phyloP scores from a whole-genome alignment of 2,888 invertebrate species.

The Dicyrtomina minuta region DNA sequence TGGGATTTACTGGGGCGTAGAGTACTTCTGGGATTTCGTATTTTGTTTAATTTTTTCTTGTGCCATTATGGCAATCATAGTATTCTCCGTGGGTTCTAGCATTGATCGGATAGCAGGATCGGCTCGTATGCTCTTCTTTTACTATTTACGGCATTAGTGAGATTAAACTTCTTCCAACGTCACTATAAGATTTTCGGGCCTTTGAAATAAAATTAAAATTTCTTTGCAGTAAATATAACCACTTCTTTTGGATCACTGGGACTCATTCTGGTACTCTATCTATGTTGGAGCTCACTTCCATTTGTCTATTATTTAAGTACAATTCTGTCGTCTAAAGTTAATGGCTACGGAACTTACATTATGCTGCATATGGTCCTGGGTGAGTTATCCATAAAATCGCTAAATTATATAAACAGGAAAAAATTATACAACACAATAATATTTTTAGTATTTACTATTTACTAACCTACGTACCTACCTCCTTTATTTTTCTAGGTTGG shows the following conservation, averaged over 20 bases:
- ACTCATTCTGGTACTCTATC: slow-evolving; percentile 26
- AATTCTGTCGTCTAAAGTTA: slow-evolving; percentile 20
- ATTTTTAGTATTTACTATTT: too few species aligned
- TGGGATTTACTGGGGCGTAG: slow-evolving; percentile 42
- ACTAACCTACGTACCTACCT: too few species aligned
- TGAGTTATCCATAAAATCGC: too few species aligned
- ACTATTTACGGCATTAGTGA: too few species aligned
- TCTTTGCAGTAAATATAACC: too few species aligned
- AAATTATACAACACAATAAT: not conserved
- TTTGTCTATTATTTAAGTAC: slow-evolving; percentile 39
- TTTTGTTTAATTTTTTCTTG: not conserved
- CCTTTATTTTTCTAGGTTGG: too few species aligned
- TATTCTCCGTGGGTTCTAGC: not conserved
- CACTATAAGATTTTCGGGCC: too few species aligned
- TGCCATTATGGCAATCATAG: not conserved
- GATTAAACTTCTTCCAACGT: too few species aligned
- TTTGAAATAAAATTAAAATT: too few species aligned
- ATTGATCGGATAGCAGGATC: not conserved
- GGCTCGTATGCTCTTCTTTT: too few species aligned
- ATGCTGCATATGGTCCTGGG: slow-evolving; percentile 32
- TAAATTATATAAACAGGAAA: too few species aligned
- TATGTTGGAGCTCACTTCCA: slow-evolving; percentile 44
- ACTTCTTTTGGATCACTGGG: too few species aligned
- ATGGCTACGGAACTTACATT: slow-evolving; percentile 32
- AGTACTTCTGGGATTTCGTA: slow-evolving; percentile 36